A percentile compares a stretch with the other conserved stretches of the same genome.
These are phyloP conservation scores for Tyrannus savana DNA, from an alignment of 2,113 vertebrate species.

Conservation along the genomic window DNA sequence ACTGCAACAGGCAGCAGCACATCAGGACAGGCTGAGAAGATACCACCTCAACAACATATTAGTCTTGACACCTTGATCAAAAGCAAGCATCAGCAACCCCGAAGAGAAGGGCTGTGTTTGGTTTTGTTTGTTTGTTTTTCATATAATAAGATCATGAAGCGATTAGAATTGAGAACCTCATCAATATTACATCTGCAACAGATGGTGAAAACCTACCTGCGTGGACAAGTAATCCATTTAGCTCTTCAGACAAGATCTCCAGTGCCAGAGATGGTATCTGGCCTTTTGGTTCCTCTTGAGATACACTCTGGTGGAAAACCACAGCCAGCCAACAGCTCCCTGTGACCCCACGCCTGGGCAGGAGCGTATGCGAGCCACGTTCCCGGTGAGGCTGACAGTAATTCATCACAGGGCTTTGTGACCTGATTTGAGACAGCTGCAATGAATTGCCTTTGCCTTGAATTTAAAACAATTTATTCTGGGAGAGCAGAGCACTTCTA, in stretches of 20 bases:
- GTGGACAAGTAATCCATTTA: background rate
- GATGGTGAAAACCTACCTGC: background rate
- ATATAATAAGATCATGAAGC: background rate
- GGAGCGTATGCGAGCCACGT: rapidly evolving
- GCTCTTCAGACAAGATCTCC: background rate
- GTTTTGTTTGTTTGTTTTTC: background rate
- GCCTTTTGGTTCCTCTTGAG: background rate
- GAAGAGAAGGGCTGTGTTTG: background rate
- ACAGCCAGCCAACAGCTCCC: background rate
- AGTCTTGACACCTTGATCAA: background rate
- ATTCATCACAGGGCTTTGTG: background rate
- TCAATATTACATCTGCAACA: background rate
- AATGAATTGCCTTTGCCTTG: background rate
- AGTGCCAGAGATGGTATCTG: background rate
- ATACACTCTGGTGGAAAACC: background rate
- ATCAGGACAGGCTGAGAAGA: background rate
- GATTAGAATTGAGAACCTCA: background rate
- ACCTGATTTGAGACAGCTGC: background rate
- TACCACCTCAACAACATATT: background rate
- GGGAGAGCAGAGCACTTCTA: background rate
- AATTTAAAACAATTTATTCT: background rate
- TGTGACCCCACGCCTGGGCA: rapidly evolving
- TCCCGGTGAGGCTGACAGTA: background rate
- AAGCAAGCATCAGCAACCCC: background rate
- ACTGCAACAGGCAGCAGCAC: background rate